These are phyloP conservation scores for Pentalonia nigronervosa DNA, from an alignment of 1,140 invertebrate species.

Conservation along the genomic window DNA sequence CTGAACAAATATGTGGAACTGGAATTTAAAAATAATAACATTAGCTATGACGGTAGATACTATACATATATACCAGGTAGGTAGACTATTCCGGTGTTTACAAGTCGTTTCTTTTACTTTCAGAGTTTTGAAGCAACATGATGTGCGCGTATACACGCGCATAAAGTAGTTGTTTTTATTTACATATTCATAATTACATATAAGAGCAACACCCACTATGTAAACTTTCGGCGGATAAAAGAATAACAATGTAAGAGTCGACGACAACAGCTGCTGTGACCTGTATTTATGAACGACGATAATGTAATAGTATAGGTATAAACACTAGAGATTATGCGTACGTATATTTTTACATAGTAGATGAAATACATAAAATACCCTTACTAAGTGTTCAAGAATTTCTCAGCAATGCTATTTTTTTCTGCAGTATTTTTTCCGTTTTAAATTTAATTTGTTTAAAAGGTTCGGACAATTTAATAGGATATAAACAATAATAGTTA, in stretches of 20 bases:
- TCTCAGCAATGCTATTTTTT: neutral
- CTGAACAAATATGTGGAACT: neutral
- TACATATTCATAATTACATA: neutral
- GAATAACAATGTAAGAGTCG: neutral
- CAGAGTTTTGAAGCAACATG: neutral
- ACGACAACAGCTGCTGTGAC: neutral
- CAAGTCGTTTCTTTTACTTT: neutral
- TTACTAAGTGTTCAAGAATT: neutral
- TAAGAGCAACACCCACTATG: neutral
- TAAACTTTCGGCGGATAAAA: neutral
- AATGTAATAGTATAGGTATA: neutral
- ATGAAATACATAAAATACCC: neutral
- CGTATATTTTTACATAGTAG: neutral
- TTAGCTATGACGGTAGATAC: neutral
- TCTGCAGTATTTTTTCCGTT: neutral
- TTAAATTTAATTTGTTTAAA: slow-evolving; percentile 29
- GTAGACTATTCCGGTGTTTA: neutral
- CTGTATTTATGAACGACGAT: neutral
- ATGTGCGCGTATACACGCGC: neutral
- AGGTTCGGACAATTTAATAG: neutral
- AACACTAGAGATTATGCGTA: neutral
- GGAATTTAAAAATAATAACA: slow-evolving; percentile 20
- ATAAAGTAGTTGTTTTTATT: neutral
- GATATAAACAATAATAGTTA: slow-evolving; percentile 17
- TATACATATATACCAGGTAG: neutral